Conservation (phyloP, 2,113 vertebrate species). For the Salvelinus namaycush region DNA sequence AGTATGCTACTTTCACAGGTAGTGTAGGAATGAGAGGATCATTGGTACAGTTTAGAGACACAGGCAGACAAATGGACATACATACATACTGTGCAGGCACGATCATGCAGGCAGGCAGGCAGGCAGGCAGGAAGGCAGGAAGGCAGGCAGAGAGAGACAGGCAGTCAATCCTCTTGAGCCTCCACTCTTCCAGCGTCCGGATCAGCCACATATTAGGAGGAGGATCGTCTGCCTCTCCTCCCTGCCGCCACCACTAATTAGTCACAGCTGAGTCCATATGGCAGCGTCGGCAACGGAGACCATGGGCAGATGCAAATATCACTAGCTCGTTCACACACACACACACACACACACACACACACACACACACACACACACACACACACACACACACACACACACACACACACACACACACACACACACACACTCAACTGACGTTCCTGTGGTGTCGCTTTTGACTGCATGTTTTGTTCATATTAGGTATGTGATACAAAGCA, state of each 20-base stretch:
- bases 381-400: conserved; percentile 1
- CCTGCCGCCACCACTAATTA: conserved; percentile 23
- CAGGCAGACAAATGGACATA: not conserved
- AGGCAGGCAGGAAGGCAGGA: too few relatives aligned
- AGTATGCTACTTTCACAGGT: not conserved
- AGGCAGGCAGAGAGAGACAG: too few relatives aligned
- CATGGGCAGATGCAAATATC: conserved; percentile 18
- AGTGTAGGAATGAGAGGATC: not conserved
- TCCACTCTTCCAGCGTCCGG: conserved; percentile 5
- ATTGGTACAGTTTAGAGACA: conserved; percentile 3
- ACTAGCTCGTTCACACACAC: conserved; percentile 13
- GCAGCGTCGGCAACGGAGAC: conserved; percentile 14
- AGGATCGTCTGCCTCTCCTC: conserved; percentile 8
- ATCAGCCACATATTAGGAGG: conserved; percentile 10
- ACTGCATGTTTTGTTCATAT: not conserved
- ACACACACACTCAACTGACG: conserved; percentile 11
- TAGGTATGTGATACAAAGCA: too few relatives aligned
- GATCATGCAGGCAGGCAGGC: not conserved
- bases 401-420: not conserved
- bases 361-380: conserved; percentile 4
- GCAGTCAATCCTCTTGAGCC: not conserved
- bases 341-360: conserved; percentile 6
- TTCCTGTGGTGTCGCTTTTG: not conserved
- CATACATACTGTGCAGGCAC: too few relatives aligned
- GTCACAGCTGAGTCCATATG: conserved; percentile 25